A percentile compares a stretch with the other conserved stretches of the same genome.
These are phyloP conservation scores for Leucopternis melanops DNA, from an alignment of 2,113 vertebrate genomes.

Conservation along the genomic window DNA sequence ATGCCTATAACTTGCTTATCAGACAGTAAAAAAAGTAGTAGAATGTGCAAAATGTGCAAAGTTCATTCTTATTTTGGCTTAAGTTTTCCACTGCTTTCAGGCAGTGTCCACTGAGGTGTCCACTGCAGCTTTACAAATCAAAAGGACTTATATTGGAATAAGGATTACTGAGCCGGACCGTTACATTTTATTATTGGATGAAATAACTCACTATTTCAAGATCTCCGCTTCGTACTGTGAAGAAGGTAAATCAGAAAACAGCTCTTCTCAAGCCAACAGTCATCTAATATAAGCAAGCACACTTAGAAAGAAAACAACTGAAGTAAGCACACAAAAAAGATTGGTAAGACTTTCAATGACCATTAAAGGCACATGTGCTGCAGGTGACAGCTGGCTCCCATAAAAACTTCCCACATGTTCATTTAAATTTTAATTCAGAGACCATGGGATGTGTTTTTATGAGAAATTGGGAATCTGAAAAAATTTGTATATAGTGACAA, in stretches of 20 bases:
- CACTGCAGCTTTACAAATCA: background rate
- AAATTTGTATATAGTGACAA: background rate
- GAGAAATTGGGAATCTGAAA: background rate
- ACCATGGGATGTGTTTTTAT: background rate
- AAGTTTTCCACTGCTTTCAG: background rate
- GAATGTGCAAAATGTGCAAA: background rate
- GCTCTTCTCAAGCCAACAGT: background rate
- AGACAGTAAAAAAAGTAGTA: background rate
- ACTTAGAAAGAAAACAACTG: background rate
- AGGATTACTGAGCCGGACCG: background rate
- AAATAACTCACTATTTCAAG: background rate
- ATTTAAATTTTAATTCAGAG: background rate
- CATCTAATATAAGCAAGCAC: background rate
- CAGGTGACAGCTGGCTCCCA: background rate
- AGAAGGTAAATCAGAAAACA: background rate
- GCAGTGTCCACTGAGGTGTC: background rate
- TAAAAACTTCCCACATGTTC: background rate
- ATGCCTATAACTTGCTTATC: background rate
- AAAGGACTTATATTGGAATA: background rate
- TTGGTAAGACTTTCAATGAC: background rate
- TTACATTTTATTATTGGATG: background rate
- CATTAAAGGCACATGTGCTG: background rate
- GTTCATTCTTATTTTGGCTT: background rate
- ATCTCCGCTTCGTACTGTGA: background rate
- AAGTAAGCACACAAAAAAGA: background rate